phyloP scores from a whole-genome alignment of 2,888 invertebrate species.

The Lumbricus terrestris region DNA sequence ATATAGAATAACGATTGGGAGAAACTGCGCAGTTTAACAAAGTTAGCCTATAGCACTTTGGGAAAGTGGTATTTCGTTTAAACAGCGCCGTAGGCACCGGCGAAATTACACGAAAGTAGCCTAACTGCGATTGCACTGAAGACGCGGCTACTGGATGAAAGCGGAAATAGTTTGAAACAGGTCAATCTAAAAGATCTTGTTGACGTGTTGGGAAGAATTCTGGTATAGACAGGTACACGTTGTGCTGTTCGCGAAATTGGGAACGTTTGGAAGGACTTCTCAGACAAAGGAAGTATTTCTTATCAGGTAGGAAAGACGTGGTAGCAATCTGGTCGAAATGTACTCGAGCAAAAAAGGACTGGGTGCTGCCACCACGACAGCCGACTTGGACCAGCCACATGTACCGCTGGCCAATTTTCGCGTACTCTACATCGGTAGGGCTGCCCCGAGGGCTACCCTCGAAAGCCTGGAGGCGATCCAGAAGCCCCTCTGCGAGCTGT shows the following conservation, averaged over 20 bases:
- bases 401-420: neutral
- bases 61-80: neutral
- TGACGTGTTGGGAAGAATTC: neutral
- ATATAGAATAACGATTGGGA: neutral
- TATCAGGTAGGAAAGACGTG: neutral
- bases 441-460: constrained; percentile 22
- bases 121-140: no score
- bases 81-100: no score
- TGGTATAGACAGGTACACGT: neutral
- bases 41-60: neutral
- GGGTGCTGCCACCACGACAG: neutral
- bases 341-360: neutral
- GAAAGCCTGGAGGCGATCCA: constrained; percentile 27
- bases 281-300: neutral
- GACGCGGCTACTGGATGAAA: no score
- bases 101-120: no score
- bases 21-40: neutral
- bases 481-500: constrained; percentile 31
- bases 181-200: neutral
- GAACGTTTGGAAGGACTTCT: neutral
- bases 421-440: constrained; percentile 29
- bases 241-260: neutral
- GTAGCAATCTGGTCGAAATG: neutral
- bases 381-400: constrained; percentile 3
- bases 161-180: neutral